A percentile compares a stretch with the other conserved stretches of the same genome.
These are phyloP conservation scores for Aethina tumida DNA, from an alignment of 1,140 invertebrate genomes.

Conservation along the genomic window DNA sequence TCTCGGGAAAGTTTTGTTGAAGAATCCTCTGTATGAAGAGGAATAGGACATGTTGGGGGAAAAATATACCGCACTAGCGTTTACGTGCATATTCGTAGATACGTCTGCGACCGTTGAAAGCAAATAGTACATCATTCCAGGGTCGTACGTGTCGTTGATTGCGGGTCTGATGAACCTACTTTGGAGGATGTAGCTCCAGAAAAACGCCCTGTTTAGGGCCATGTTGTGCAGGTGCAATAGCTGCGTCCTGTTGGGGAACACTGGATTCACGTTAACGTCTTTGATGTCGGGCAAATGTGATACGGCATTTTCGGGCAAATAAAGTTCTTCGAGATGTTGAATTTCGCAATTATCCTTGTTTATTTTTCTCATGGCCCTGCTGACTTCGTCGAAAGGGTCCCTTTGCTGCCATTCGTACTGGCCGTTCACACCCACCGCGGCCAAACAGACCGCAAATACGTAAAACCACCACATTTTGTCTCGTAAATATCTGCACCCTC, in stretches of 20 bases:
- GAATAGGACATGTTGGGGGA: conserved; percentile 90
- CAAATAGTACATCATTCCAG: conserved; percentile 98
- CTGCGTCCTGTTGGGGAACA: conserved; percentile 90
- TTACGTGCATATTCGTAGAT: conserved; percentile 83
- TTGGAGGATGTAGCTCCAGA: conserved; percentile 92
- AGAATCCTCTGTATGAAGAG: conserved; percentile 89
- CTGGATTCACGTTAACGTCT: conserved; percentile 88
- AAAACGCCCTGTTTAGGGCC: conserved; percentile 88
- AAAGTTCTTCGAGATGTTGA: conserved; percentile 73
- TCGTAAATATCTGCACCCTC: too few species aligned
- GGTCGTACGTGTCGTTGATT: conserved; percentile 87
- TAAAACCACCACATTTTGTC: neutral
- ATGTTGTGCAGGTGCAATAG: conserved; percentile 92
- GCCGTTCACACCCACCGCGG: conserved; percentile 52
- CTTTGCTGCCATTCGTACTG: conserved; percentile 83
- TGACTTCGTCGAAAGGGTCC: conserved; percentile 83
- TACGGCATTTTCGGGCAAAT: conserved; percentile 70
- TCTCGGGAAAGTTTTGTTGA: conserved; percentile 91
- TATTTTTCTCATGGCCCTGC: conserved; percentile 69
- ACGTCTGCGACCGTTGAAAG: conserved; percentile 91
- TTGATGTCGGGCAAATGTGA: conserved; percentile 92
- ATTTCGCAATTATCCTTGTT: conserved; percentile 79
- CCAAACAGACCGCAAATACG: conserved; percentile 15
- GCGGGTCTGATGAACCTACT: conserved; percentile 79
- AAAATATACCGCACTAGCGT: conserved; percentile 90